phyloP scores from a whole-genome alignment of 2,113 vertebrate genomes.

The Motacilla tschutschensis region DNA sequence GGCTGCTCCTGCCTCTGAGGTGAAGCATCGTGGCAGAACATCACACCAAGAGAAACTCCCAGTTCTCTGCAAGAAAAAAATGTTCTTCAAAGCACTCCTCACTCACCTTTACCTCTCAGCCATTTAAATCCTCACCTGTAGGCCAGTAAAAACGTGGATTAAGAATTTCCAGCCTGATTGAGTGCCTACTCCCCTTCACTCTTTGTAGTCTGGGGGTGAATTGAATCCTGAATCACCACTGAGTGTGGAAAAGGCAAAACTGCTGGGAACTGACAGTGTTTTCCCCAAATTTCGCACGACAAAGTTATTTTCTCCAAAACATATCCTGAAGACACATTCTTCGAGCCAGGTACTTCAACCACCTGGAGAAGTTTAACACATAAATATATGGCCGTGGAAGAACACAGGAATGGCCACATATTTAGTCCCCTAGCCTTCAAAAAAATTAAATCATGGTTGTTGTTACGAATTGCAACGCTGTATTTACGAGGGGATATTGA shows the following conservation, averaged over 20 bases:
- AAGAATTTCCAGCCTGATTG: background rate
- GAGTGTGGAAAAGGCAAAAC: background rate
- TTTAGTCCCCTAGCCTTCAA: background rate
- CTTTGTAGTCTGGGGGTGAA: background rate
- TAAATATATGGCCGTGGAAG: background rate
- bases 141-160: background rate
- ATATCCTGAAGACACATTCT: background rate
- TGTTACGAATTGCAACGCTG: constrained; percentile 16
- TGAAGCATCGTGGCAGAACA: background rate
- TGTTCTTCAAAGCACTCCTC: background rate
- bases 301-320: background rate
- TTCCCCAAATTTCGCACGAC: background rate
- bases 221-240: background rate
- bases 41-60: background rate
- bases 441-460: constrained; percentile 47
- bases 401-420: constrained; percentile 10
- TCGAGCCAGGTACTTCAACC: background rate
- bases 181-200: background rate
- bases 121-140: background rate
- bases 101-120: background rate
- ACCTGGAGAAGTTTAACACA: background rate
- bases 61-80: background rate
- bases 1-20: background rate
- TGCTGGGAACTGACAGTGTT: background rate
- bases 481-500: constrained; percentile 60